A percentile compares a stretch with the other conserved stretches of the same genome.
phyloP scores from a whole-genome alignment of 1,140 invertebrate species.

The Eufriesea mexicana region DNA sequence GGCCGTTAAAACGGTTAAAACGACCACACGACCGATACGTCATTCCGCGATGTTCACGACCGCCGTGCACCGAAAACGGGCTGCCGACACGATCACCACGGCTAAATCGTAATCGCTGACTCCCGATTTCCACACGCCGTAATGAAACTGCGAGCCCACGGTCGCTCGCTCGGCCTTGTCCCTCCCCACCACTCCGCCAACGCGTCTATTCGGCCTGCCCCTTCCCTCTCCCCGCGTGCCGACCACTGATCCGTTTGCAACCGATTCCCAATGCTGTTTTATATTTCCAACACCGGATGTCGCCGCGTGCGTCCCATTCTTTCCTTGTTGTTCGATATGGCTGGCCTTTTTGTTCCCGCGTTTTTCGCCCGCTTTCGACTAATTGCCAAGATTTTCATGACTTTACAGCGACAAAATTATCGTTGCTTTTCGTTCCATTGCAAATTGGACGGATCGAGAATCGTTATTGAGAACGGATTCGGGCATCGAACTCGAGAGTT shows the following conservation, averaged over 20 bases:
- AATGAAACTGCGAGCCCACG: constrained; percentile 50
- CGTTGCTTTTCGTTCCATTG: too few relatives aligned
- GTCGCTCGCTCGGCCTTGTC: constrained; percentile 28
- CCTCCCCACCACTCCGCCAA: constrained; percentile 36
- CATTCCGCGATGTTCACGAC: constrained; percentile 70
- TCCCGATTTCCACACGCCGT: constrained; percentile 66
- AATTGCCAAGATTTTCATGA: neutral
- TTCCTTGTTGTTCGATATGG: neutral
- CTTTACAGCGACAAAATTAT: too few relatives aligned
- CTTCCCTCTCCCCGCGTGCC: too few relatives aligned
- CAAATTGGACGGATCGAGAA: too few relatives aligned
- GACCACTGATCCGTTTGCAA: too few relatives aligned
- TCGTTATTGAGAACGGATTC: too few relatives aligned
- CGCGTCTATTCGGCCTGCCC: constrained; percentile 29
- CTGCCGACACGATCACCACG: constrained; percentile 63
- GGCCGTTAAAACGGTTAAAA: constrained; percentile 77
- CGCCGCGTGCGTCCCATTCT: neutral
- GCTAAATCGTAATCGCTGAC: constrained; percentile 72
- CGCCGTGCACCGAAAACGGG: constrained; percentile 47
- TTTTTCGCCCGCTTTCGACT: neutral
- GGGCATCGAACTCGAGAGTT: too few relatives aligned
- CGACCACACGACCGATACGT: constrained; percentile 78
- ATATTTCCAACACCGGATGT: neutral
- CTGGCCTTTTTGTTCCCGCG: neutral
- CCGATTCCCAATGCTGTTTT: neutral